These are phyloP conservation scores for Stigmatopora nigra DNA, from an alignment of 2,113 vertebrate genomes.

Conservation along the genomic window DNA sequence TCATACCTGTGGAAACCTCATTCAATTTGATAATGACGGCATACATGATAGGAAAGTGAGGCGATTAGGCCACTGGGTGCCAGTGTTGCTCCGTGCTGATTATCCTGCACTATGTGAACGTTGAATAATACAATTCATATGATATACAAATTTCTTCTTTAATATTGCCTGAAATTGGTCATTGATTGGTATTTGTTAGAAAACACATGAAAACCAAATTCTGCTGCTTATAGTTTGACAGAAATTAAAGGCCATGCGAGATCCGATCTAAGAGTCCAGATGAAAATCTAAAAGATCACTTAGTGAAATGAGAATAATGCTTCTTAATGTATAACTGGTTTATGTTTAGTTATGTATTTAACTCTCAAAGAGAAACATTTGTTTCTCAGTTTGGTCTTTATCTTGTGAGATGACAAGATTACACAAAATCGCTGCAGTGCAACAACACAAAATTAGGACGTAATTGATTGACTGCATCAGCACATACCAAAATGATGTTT, in stretches of 20 bases:
- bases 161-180: not conserved
- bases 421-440: not conserved
- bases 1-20: not conserved
- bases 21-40: not conserved
- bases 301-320: not conserved
- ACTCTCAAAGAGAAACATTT: not conserved
- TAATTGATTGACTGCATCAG: conserved; percentile 2
- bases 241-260: not conserved
- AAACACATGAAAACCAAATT: conserved; percentile 13
- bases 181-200: conserved; percentile 24
- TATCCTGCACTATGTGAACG: not conserved
- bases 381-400: not conserved
- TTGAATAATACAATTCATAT: not conserved
- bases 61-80: conserved; percentile 39
- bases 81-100: conserved; percentile 21
- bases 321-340: not conserved
- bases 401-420: not conserved
- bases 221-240: not conserved
- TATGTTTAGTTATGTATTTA: not conserved
- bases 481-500: not conserved
- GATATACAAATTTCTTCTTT: not conserved
- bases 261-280: not conserved
- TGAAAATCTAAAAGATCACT: not conserved
- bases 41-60: too few species aligned
- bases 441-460: not conserved